Percentiles rank a stretch among this genome's conserved stretches.
Conservation (phyloP, 2,797 vertebrate species). For the Poecilia gillii region DNA sequence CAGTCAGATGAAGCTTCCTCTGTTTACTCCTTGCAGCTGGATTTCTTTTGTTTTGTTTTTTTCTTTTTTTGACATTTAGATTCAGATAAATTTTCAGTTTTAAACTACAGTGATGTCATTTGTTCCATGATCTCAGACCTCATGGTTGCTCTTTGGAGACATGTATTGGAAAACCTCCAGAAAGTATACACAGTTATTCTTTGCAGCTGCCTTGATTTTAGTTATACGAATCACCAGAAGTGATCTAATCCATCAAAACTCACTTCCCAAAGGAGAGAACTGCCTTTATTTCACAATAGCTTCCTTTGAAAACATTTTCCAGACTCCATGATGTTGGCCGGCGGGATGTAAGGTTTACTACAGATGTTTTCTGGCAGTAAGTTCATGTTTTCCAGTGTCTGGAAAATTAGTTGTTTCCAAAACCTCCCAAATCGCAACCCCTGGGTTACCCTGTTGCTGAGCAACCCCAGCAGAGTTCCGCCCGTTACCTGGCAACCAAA, state of each 20-base stretch:
- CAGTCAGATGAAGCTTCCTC: neutral
- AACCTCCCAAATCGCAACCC: too few relatives aligned
- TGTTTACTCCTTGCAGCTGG: neutral
- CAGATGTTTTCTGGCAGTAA: too few relatives aligned
- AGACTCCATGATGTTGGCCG: conserved; percentile 43
- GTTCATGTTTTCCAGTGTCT: too few relatives aligned
- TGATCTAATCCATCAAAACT: neutral
- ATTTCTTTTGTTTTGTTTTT: neutral
- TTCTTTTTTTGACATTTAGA: neutral
- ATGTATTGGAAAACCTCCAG: neutral
- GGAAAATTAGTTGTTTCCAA: too few relatives aligned
- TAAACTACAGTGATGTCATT: conserved; percentile 1
- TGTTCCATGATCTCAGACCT: neutral
- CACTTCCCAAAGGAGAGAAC: neutral
- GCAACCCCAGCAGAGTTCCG: too few relatives aligned
- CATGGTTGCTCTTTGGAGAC: neutral
- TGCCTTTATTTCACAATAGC: conserved; percentile 32
- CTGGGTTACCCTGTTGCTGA: too few relatives aligned
- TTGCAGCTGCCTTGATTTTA: neutral
- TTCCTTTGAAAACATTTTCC: conserved; percentile 50
- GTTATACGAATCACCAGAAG: neutral
- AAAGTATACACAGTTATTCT: neutral
- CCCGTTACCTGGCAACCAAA: too few relatives aligned
- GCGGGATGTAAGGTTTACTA: conserved; percentile 35
- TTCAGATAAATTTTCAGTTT: neutral